Percentiles rank a stretch among this genome's conserved stretches.
These are phyloP conservation scores for Morone chrysops DNA, from an alignment of 2,113 vertebrate genomes.

Conservation along the genomic window DNA sequence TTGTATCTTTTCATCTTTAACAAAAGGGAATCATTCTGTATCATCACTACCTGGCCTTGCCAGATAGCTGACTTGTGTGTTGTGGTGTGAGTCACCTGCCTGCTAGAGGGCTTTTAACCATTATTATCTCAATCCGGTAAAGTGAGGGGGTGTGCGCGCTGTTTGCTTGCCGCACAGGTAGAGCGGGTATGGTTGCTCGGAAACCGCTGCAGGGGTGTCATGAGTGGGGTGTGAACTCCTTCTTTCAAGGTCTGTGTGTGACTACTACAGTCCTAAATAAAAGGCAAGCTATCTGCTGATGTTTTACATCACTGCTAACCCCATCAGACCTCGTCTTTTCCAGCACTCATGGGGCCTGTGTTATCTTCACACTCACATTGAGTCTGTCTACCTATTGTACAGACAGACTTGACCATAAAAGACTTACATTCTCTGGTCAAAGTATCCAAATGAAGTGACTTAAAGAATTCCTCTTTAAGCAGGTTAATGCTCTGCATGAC, in stretches of 20 bases:
- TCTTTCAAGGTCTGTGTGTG: conserved; percentile 58
- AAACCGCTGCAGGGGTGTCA: conserved; percentile 84
- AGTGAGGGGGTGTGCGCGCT: conserved; percentile 78
- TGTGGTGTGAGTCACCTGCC: conserved; percentile 78
- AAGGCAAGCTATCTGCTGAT: conserved; percentile 35
- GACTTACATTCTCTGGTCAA: neutral
- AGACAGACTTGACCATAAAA: conserved; percentile 22
- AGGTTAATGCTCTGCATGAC: conserved; percentile 54
- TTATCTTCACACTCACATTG: neutral
- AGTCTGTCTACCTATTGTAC: conserved; percentile 15
- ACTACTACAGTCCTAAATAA: conserved; percentile 38
- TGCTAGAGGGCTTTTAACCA: conserved; percentile 78
- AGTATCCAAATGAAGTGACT: conserved; percentile 40
- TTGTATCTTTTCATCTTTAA: conserved; percentile 10
- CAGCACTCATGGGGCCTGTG: conserved; percentile 1
- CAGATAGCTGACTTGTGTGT: conserved; percentile 62
- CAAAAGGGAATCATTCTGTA: conserved; percentile 31
- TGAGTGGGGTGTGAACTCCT: conserved; percentile 80
- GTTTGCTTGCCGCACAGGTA: conserved; percentile 86
- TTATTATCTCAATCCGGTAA: conserved; percentile 79
- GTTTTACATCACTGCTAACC: conserved; percentile 36
- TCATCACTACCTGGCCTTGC: conserved; percentile 51
- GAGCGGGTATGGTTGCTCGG: conserved; percentile 87
- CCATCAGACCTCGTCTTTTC: conserved; percentile 13
- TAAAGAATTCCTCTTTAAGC: conserved; percentile 31